phyloP scores from a whole-genome alignment of 2,113 vertebrate species.

The Esox niger region DNA sequence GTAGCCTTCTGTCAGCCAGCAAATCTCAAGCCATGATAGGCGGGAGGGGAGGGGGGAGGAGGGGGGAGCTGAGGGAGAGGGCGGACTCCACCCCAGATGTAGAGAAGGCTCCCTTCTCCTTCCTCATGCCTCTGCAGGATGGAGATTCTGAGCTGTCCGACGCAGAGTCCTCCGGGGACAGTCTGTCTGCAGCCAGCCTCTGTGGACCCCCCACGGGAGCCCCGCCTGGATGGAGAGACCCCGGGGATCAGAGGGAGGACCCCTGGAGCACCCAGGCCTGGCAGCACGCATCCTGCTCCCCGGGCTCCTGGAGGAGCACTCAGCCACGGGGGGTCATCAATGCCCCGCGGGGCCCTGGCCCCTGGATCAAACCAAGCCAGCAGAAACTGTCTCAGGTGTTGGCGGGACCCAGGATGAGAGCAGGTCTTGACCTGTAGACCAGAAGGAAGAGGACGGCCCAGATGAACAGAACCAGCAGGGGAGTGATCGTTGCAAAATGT shows the following conservation, averaged over 20 bases:
- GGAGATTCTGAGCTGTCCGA: slow-evolving; percentile 5
- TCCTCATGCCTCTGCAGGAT: slow-evolving; percentile 56
- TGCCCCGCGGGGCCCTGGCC: slow-evolving; percentile 61
- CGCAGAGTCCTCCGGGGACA: slow-evolving; percentile 57
- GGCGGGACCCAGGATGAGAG: slow-evolving; percentile 23
- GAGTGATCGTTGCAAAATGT: neutral
- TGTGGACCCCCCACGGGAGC: slow-evolving; percentile 47
- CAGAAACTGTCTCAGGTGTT: slow-evolving; percentile 52
- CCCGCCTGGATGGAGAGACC: slow-evolving; percentile 11
- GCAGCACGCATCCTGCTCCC: slow-evolving; percentile 3
- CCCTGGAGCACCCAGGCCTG: slow-evolving; percentile 4
- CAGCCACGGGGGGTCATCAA: neutral
- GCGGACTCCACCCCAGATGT: no score
- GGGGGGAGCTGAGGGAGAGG: neutral
- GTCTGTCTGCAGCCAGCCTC: slow-evolving; percentile 67
- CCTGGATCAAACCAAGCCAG: slow-evolving; percentile 68
- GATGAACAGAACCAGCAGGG: neutral
- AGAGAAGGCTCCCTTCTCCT: slow-evolving; percentile 63
- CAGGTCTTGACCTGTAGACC: neutral
- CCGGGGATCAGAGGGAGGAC: slow-evolving; percentile 10
- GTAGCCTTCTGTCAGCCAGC: neutral
- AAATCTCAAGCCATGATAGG: neutral
- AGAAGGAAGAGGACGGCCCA: neutral
- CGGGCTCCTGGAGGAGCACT: neutral
- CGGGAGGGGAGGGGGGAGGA: neutral